Evolutionary conservation across 2,113 vertebrate genomes (phyloP), one percentile per base, ranked within the genome.

Genomic region (Heterochromis multidens): DNA sequence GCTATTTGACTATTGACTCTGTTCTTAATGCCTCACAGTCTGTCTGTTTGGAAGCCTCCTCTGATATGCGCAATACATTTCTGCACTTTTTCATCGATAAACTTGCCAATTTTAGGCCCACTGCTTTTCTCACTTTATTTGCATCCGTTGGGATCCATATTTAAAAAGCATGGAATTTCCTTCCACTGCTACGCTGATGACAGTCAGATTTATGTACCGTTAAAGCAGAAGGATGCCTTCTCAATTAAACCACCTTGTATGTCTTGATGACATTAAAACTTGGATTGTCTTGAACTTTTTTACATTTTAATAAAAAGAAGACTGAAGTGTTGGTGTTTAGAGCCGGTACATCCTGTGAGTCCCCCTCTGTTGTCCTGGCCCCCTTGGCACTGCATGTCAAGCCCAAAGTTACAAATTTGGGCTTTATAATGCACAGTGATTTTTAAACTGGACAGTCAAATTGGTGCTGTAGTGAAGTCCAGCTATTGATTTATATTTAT

Each of bases 11-110:
- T 21, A 37, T 4, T 63, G 11, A 14, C 33, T 63, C 61, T 0
- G 31, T 37, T 37, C 31, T 33, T 37, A 0, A 63, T 37, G 61
- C 11, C 33, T 5, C 33, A 37, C 31, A 4, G 33, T 37, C 33
- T 25, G 25, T 58, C 6, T 65, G 33, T 23, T 37, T 65, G 21
- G 33, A 23, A 23, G 62, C 12, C 21, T 65, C 12, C 1, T 14
- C 60, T 35, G 31, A 62, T 33, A 13, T 35, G 31, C 21, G 60
- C 19, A 2, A n/a, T 2, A 13, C 29, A 35, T 62, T 35, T 35
- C 19, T 62, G 19, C 12, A 35, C 61, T 63, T 63, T n/a, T 35
- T 63, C 61, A 63, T 0, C 33, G 60, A 62, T 62, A 33, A 35
- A 35, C 21, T 29, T 29, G 58, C 13, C 58, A 2, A 27, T 58